A percentile compares a stretch with the other conserved stretches of the same genome.
These are phyloP conservation scores for Chloebia gouldiae DNA, from an alignment of 2,113 vertebrate species.

Conservation along the genomic window DNA sequence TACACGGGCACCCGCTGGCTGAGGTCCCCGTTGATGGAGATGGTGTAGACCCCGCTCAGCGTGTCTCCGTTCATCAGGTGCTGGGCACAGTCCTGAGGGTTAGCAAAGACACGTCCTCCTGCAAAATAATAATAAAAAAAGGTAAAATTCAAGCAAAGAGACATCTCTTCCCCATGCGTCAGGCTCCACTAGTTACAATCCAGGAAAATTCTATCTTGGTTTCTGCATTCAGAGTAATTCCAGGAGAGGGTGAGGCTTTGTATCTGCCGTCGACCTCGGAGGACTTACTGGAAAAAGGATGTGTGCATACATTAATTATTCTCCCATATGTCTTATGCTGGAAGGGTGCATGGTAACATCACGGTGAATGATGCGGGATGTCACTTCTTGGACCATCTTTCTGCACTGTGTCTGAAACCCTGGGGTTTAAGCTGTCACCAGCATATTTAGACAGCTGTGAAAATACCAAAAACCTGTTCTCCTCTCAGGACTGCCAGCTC, in stretches of 20 bases:
- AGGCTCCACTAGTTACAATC: background rate
- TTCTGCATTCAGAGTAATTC: background rate
- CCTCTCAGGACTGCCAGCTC: background rate
- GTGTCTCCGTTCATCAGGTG: slow-evolving; percentile 93
- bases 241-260: rapidly evolving
- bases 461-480: slow-evolving; percentile 7
- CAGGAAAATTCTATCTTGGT: background rate
- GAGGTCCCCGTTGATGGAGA: slow-evolving; percentile 90
- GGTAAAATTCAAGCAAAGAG: background rate
- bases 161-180: background rate
- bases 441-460: background rate
- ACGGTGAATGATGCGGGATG: background rate
- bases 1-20: slow-evolving; percentile 90
- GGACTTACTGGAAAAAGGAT: background rate
- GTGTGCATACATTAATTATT: background rate
- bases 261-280: background rate
- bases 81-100: slow-evolving; percentile 95
- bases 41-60: slow-evolving; percentile 88
- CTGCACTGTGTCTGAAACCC: background rate
- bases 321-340: background rate
- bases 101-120: slow-evolving; percentile 91
- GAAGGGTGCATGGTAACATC: background rate
- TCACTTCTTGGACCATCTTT: background rate
- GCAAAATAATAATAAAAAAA: background rate
- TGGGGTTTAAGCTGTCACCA: background rate